phyloP scores from a whole-genome alignment of 2,888 invertebrate genomes.

The Chymomyza amoena region DNA sequence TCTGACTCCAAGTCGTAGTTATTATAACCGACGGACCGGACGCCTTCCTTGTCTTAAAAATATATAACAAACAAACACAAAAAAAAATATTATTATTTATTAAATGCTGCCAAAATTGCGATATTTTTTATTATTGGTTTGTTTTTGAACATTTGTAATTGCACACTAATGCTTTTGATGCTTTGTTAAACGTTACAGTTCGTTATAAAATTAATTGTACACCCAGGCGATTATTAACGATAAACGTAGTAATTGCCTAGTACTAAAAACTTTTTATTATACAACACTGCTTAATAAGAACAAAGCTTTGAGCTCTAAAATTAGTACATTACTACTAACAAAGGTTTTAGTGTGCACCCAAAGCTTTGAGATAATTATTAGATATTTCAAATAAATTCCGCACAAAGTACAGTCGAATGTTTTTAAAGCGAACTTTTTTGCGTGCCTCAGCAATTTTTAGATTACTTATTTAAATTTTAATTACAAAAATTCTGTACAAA shows the following conservation, averaged over 20 bases:
- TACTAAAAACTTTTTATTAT: background rate
- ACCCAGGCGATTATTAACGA: background rate
- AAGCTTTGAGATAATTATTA: no score
- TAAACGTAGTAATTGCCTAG: background rate
- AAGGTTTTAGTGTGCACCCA: no score
- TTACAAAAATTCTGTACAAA: no score
- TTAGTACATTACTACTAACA: no score
- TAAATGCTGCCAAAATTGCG: background rate
- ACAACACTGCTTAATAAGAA: background rate
- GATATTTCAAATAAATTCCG: no score
- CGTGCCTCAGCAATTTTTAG: no score
- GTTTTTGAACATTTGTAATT: constrained; percentile 39
- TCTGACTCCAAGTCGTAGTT: background rate
- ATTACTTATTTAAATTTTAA: no score
- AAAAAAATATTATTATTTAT: background rate
- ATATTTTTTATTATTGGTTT: background rate
- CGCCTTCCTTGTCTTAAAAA: background rate
- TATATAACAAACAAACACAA: background rate
- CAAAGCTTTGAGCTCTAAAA: no score
- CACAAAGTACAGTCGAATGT: no score
- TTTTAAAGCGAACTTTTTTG: no score
- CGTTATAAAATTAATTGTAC: background rate
- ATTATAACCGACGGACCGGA: background rate
- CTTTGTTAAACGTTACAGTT: constrained; percentile 35
- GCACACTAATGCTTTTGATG: constrained; percentile 54